Conservation (phyloP, 2,888 invertebrate species). For the Amblyjoppa proteus region DNA sequence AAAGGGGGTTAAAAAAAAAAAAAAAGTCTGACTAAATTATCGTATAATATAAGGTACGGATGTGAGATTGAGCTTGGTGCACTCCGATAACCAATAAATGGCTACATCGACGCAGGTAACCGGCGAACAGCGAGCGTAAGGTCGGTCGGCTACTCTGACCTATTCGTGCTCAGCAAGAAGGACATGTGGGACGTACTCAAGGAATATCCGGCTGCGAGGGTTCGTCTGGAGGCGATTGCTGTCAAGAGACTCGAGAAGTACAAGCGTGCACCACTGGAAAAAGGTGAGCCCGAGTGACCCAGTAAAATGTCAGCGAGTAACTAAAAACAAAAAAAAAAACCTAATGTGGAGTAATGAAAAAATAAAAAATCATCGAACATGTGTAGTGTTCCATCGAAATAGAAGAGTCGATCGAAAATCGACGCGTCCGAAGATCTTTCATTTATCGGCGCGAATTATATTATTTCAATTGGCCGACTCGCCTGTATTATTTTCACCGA, state of each 20-base stretch:
- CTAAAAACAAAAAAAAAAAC: conserved; percentile 10
- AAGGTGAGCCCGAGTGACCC: conserved; percentile 88
- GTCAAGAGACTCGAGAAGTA: conserved; percentile 99
- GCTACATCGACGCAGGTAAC: conserved; percentile 91
- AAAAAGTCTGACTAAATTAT: conserved; percentile 60
- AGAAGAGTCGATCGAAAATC: not conserved
- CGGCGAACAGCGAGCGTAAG: conserved; percentile 98
- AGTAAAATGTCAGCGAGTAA: conserved; percentile 11
- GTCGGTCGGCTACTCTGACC: conserved; percentile 99
- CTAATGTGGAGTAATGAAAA: not conserved
- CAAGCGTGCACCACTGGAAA: conserved; percentile 96
- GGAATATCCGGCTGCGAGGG: conserved; percentile 96
- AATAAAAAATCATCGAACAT: not conserved
- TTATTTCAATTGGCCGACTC: not conserved
- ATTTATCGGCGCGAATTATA: too few species aligned
- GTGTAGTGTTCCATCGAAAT: not conserved
- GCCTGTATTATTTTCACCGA: not conserved
- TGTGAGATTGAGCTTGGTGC: conserved; percentile 76
- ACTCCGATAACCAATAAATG: conserved; percentile 84
- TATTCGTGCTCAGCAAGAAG: conserved; percentile 99
- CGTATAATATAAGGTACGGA: conserved; percentile 66
- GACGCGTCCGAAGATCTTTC: not conserved
- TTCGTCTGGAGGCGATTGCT: conserved; percentile 98
- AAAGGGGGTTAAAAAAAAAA: conserved; percentile 36
- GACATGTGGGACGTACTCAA: conserved; percentile 99